These are phyloP conservation scores for Amyelois transitella DNA, from an alignment of 1,140 invertebrate species.

Conservation along the genomic window DNA sequence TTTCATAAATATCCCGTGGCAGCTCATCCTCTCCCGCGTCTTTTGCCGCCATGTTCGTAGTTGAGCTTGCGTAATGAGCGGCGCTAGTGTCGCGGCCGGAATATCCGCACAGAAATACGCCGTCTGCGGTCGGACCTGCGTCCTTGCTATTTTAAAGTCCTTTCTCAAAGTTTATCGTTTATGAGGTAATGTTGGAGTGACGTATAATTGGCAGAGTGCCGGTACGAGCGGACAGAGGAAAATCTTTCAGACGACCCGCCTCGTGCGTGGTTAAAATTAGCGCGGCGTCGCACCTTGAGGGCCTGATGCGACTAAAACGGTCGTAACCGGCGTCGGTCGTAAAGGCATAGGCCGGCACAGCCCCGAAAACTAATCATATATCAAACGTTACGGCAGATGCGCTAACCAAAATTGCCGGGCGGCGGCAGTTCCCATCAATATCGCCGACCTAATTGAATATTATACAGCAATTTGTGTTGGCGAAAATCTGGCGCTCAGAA, in stretches of 20 bases:
- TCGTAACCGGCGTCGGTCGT: slow-evolving; percentile 23
- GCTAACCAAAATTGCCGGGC: slow-evolving; percentile 61
- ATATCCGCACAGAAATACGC: slow-evolving; percentile 42
- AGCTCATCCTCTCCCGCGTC: slow-evolving; percentile 65
- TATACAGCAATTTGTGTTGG: slow-evolving; percentile 68
- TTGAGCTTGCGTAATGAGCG: slow-evolving; percentile 61
- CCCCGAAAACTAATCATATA: slow-evolving; percentile 66
- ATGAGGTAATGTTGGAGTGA: slow-evolving; percentile 66
- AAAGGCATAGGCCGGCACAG: slow-evolving; percentile 2
- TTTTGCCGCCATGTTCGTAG: slow-evolving; percentile 42
- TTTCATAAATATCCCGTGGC: slow-evolving; percentile 72
- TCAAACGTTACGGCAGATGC: slow-evolving; percentile 58
- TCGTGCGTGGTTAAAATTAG: slow-evolving; percentile 53
- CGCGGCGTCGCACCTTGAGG: slow-evolving; percentile 46
- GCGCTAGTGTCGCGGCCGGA: slow-evolving; percentile 41
- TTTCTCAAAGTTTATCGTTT: slow-evolving; percentile 66
- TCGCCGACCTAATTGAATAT: slow-evolving; percentile 69
- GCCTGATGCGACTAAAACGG: slow-evolving; percentile 24
- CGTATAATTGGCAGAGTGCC: slow-evolving; percentile 56
- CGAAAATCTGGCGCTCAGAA: slow-evolving; percentile 58
- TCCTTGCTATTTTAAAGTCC: slow-evolving; percentile 73
- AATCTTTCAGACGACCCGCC: slow-evolving; percentile 37
- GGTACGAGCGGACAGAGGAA: slow-evolving; percentile 44
- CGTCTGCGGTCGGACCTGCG: slow-evolving; percentile 28
- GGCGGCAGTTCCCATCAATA: slow-evolving; percentile 55